Percentiles rank a stretch among this genome's conserved stretches.
phyloP scores from a whole-genome alignment of 2,113 vertebrate species.

The Pachypanchax playfairii region DNA sequence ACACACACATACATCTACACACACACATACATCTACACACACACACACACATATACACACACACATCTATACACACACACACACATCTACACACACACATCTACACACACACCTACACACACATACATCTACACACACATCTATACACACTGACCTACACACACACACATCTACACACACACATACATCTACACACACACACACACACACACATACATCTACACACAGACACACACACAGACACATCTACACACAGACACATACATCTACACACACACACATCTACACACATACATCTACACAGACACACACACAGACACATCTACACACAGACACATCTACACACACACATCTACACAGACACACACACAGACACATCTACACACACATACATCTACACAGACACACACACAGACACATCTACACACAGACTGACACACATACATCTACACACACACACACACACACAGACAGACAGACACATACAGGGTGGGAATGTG shows the following conservation, averaged over 20 bases:
- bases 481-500: conserved; percentile 49
- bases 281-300: too few relatives aligned
- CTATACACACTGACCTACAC: not conserved
- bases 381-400: too few relatives aligned
- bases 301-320: too few relatives aligned
- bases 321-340: too few relatives aligned
- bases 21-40: not conserved
- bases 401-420: too few relatives aligned
- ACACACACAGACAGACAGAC: conserved; percentile 11
- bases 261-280: not conserved
- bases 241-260: not conserved
- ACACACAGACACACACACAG: not conserved
- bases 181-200: not conserved
- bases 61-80: not conserved
- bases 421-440: conserved; percentile 81
- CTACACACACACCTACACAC: not conserved
- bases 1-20: not conserved
- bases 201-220: not conserved
- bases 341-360: too few relatives aligned
- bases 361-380: too few relatives aligned
- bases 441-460: conserved; percentile 21
- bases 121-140: not conserved
- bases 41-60: too few relatives aligned
- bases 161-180: not conserved
- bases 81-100: not conserved